phyloP scores from a whole-genome alignment of 2,113 vertebrate genomes.

The Rhabdornis inornatus region DNA sequence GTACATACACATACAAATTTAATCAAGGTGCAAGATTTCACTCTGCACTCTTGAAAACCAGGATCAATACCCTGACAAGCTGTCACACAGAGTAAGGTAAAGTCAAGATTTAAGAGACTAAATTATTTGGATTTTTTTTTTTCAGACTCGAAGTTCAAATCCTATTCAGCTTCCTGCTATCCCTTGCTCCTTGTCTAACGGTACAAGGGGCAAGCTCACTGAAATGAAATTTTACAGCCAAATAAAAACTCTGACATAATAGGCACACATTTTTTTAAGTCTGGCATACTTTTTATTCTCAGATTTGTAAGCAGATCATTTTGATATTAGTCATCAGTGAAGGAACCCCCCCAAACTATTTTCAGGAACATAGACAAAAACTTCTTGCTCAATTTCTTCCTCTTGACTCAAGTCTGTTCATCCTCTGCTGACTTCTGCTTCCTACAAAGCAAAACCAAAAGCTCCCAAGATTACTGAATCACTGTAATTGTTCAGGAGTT shows the following conservation, averaged over 20 bases:
- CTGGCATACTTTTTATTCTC: background rate
- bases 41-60: background rate
- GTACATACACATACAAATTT: background rate
- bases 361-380: background rate
- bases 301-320: background rate
- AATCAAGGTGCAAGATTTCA: background rate
- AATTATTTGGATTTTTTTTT: background rate
- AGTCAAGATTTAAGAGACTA: background rate
- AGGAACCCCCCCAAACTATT: background rate
- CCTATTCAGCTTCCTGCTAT: background rate
- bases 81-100: background rate
- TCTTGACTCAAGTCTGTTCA: background rate
- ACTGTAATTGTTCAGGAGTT: background rate
- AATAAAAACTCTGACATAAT: background rate
- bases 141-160: background rate
- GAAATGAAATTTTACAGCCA: background rate
- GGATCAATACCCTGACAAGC: background rate
- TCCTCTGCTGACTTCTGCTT: conserved; percentile 11
- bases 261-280: background rate
- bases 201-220: background rate
- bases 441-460: conserved; percentile 19
- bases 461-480: conserved; percentile 12
- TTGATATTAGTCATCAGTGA: background rate
- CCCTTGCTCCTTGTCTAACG: background rate
- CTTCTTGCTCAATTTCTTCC: background rate